Evolutionary conservation across 2,888 invertebrate genomes (phyloP).

Genomic region (Brachynemurus nebulosus): DNA sequence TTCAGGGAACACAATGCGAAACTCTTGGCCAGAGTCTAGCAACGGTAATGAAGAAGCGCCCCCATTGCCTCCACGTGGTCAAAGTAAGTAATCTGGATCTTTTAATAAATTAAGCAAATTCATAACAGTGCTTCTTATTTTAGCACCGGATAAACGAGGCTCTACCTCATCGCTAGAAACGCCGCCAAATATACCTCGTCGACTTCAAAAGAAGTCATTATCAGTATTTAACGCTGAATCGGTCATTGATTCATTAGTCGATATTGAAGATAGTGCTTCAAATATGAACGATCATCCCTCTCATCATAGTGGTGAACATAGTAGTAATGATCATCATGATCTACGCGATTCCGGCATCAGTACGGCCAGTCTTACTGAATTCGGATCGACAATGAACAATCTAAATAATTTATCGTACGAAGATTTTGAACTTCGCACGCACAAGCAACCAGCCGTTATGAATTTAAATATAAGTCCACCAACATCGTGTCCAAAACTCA

Average conservation of each 20-base stretch:
- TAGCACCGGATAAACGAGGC: constrained; percentile 41
- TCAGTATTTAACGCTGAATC: constrained; percentile 32
- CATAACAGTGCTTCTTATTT: constrained; percentile 14
- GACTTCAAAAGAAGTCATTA: constrained; percentile 32
- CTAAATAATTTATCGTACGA: constrained; percentile 31
- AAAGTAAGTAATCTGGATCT: constrained; percentile 34
- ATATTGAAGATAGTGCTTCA: constrained; percentile 31
- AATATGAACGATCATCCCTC: constrained; percentile 23
- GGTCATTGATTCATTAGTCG: constrained; percentile 29
- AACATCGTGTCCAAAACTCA: constrained; percentile 24
- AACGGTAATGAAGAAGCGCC: constrained; percentile 49
- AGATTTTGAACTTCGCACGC: constrained; percentile 28
- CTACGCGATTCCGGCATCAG: constrained; percentile 40
- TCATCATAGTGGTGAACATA: constrained; percentile 15
- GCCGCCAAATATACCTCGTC: constrained; percentile 32
- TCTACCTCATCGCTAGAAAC: constrained; percentile 29
- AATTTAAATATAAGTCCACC: constrained; percentile 27
- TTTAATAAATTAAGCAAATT: neutral
- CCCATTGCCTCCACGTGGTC: constrained; percentile 67
- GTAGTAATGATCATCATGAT: constrained; percentile 28
- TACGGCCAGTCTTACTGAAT: constrained; percentile 29
- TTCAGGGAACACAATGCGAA: constrained; percentile 31
- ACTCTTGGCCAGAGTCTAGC: constrained; percentile 40
- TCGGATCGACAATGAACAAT: constrained; percentile 28
- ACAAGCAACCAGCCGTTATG: constrained; percentile 27